Evolutionary conservation across 2,113 vertebrate genomes (phyloP), one percentile per base, ranked within the genome.

Genomic region (Spilogale gracilis): DNA sequence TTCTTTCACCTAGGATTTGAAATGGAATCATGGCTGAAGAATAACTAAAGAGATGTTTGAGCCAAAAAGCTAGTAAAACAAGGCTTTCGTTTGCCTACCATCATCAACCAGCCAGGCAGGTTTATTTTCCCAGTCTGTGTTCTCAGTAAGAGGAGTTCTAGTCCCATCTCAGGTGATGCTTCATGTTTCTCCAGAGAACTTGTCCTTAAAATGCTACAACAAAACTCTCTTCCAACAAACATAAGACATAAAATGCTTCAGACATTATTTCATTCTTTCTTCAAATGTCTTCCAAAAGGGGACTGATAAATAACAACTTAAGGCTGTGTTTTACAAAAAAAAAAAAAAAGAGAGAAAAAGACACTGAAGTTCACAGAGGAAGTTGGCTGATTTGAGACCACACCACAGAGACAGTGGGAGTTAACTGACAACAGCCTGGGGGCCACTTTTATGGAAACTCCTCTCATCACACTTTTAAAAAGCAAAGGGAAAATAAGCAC

Each of bases 201-300:
- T 38, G 4, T 56, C 9, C 14, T 96, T 65, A 78, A 86, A 38
- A 84, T 84, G 17, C 56, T 76, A 52, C 52, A 69, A 30, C 61
- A 30, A 86, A 74, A 20, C 1, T 87, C 56, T 92, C 54, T 88
- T 71, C 69, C 52, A 52, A 76, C 23, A 98, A 91, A 67, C 13
- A 52, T 58, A 54, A 97, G 74, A 60, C 21, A 27, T 48, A 71
- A 85, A 94, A 76, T 6, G 45, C 50, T 32, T 3, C 48, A 82
- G 65, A 91, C 12, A 81, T 90, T 67, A 89, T 82, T 56, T 94
- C 20, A 92, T 92, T 74, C 18, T 78, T n/a, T 95, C 50, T 78
- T 83, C 80, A 92, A 60, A 58, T 6, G 9, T 65, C 52, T 50
- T 54, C 67, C 60, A 87, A 69, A 90, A 52, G 32, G 30, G 32